phyloP scores from a whole-genome alignment of 2,888 invertebrate species.

The Oligia fasciuncula region DNA sequence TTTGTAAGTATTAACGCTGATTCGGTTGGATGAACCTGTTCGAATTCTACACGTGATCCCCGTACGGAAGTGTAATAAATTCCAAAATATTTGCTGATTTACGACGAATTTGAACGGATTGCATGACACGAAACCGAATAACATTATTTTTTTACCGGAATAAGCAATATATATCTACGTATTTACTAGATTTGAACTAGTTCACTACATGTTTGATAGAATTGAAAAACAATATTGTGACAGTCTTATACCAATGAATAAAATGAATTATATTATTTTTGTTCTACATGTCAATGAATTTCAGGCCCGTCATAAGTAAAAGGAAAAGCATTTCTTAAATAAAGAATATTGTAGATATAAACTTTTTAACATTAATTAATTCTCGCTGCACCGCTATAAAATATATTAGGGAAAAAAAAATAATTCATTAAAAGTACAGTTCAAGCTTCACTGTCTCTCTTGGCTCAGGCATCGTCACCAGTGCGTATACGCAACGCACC shows the following conservation, averaged over 20 bases:
- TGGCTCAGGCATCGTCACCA: slow-evolving; percentile 22
- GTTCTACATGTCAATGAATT: background rate
- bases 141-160: slow-evolving; percentile 14
- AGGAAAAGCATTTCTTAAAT: background rate
- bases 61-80: slow-evolving; percentile 38
- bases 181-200: background rate
- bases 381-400: background rate
- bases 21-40: slow-evolving; percentile 26
- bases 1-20: slow-evolving; percentile 29
- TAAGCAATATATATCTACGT: background rate
- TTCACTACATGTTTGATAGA: background rate
- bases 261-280: no score
- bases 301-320: background rate
- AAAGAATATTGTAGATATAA: background rate
- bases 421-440: background rate
- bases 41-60: slow-evolving; percentile 28
- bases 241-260: background rate
- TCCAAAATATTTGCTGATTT: slow-evolving; percentile 43
- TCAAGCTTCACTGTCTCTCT: background rate
- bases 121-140: slow-evolving; percentile 21
- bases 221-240: background rate
- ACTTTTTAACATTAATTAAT: background rate
- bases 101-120: slow-evolving; percentile 19
- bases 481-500: slow-evolving; percentile 41
- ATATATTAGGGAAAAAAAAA: background rate